Evolutionary conservation across 1,140 invertebrate genomes (phyloP), one percentile per base, ranked within the genome.

Genomic region (Drosophila novamexicana): DNA sequence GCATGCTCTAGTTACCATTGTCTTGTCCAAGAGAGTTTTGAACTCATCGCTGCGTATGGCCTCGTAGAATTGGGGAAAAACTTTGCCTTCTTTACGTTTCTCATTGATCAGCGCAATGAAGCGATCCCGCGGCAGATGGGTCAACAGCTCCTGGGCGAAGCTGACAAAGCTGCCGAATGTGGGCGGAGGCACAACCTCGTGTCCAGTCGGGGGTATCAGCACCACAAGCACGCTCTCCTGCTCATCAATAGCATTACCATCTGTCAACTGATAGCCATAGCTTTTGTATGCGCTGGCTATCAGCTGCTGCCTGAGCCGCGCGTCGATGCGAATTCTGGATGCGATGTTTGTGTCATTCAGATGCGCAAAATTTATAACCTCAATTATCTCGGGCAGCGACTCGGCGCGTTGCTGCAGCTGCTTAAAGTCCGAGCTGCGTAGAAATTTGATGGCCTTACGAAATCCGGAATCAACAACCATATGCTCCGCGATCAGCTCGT

Each of bases 11-110:
- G 75, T 79, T 77, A 91, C 90, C 85, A 91, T 71, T 3, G 86
- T 50, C 1, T 67, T 56, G 5, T 91, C 90, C 1, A 88, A 39
- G 29, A 91, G 54, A 0, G 53, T 37, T 16, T 74, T 72, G 10
- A 91, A 90, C 29, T 78, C 54, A 5, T 68, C 22, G 42, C 90
- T 91, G 6, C 61, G 77, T 8, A 91, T 12, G 3, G 90, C 85
- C n/a, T 72, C 29, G 49, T 91, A 91, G 42, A 91, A 91, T 8
- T 88, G 57, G 5, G 82, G 85, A 49, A 91, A 91, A 18, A 84
- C 45, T 0, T 40, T 36, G 56, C 83, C 67, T 6, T 16, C 62
- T 29, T 67, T 50, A 0, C 78, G 68, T 22, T 91, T 91, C 16
- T 80, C 74, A 1, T 88, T 85, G 54, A 91, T 91, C 6, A 91